These are phyloP conservation scores for Listronotus oregonensis DNA, from an alignment of 1,140 invertebrate species.

Conservation along the genomic window DNA sequence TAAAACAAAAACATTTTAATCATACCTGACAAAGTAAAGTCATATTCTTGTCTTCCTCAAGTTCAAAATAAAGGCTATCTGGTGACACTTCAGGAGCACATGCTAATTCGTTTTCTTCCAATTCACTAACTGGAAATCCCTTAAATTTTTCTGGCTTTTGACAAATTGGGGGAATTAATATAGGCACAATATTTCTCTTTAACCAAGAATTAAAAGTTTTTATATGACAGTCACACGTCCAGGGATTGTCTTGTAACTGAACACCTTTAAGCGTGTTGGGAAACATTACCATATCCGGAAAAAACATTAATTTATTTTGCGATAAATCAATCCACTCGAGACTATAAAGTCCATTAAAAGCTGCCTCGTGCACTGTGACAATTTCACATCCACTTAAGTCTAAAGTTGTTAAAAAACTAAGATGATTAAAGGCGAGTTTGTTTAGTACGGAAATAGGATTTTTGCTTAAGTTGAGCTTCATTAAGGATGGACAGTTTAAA, in stretches of 20 bases:
- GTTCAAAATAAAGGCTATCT: slow-evolving; percentile 71
- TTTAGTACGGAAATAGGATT: slow-evolving; percentile 77
- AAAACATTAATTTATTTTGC: slow-evolving; percentile 74
- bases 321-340: slow-evolving; percentile 84
- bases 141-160: slow-evolving; percentile 68
- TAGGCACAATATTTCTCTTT: slow-evolving; percentile 70
- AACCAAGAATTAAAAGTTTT: slow-evolving; percentile 78
- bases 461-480: slow-evolving; percentile 76
- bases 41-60: slow-evolving; percentile 77
- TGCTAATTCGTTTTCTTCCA: slow-evolving; percentile 76
- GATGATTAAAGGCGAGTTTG: slow-evolving; percentile 70
- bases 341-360: slow-evolving; percentile 78
- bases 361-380: slow-evolving; percentile 72
- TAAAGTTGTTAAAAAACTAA: slow-evolving; percentile 75
- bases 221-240: slow-evolving; percentile 84
- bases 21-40: slow-evolving; percentile 71
- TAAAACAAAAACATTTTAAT: too few relatives aligned
- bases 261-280: slow-evolving; percentile 69
- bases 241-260: slow-evolving; percentile 79
- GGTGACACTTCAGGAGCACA: slow-evolving; percentile 78
- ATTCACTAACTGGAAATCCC: slow-evolving; percentile 67
- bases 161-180: slow-evolving; percentile 74
- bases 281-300: slow-evolving; percentile 70
- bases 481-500: slow-evolving; percentile 74
- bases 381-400: slow-evolving; percentile 82